Percentiles rank a stretch among this genome's conserved stretches.
These are phyloP conservation scores for Pristionchus japonicus DNA, from an alignment of 2,888 invertebrate species.

Conservation along the genomic window DNA sequence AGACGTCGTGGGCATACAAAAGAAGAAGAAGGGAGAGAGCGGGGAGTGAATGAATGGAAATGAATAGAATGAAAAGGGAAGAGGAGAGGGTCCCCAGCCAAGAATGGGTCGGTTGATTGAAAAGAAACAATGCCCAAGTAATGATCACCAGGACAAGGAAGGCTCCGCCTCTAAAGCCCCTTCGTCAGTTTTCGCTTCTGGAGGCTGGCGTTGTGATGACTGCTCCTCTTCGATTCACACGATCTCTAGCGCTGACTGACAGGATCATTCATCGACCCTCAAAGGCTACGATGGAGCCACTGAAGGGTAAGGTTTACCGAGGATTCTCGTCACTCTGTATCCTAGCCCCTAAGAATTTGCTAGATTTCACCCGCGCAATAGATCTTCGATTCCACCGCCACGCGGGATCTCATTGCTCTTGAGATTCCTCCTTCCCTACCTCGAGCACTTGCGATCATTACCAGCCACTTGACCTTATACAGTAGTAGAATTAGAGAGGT, in stretches of 20 bases:
- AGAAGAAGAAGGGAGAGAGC: background rate
- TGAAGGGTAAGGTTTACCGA: background rate
- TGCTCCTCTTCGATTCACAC: background rate
- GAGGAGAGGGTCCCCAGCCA: slow-evolving; percentile 4
- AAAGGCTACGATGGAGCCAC: background rate
- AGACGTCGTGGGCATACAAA: slow-evolving; percentile 27
- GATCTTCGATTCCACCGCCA: background rate
- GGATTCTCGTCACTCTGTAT: background rate
- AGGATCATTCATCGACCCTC: background rate
- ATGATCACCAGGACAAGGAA: slow-evolving; percentile 20
- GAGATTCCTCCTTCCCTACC: background rate
- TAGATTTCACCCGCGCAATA: background rate
- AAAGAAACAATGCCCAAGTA: slow-evolving; percentile 46
- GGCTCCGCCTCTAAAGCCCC: background rate
- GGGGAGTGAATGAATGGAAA: slow-evolving; percentile 38
- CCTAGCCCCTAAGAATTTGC: background rate
- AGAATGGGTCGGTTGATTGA: slow-evolving; percentile 45
- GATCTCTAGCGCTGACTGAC: background rate
- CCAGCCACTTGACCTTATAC: slow-evolving; percentile 42
- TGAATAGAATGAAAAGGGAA: slow-evolving; percentile 42
- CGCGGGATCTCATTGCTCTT: slow-evolving; percentile 5
- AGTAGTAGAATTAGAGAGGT: slow-evolving; percentile 27
- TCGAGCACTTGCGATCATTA: slow-evolving; percentile 22
- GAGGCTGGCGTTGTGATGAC: background rate
- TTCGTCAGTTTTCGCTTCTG: background rate